These are phyloP conservation scores for Epiblema foenella DNA, from an alignment of 2,888 invertebrate species.

Conservation along the genomic window DNA sequence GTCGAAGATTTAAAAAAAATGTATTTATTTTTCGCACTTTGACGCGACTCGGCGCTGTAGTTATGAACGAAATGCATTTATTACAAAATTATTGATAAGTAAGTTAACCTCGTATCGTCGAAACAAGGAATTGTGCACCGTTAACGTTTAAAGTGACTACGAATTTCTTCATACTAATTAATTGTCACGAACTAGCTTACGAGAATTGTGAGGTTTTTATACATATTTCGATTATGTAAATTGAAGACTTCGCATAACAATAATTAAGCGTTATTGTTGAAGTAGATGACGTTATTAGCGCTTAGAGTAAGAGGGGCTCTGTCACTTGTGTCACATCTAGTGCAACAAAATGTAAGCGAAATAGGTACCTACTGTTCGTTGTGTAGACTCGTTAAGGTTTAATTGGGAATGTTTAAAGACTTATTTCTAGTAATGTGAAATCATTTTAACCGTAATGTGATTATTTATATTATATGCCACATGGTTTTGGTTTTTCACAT, in stretches of 20 bases:
- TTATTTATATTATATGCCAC: neutral
- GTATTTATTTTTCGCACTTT: conserved; percentile 37
- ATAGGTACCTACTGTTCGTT: neutral
- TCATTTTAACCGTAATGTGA: neutral
- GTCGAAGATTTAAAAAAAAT: conserved; percentile 36
- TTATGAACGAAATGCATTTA: conserved; percentile 46
- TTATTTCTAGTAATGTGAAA: neutral
- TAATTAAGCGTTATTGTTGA: conserved; percentile 71
- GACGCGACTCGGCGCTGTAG: conserved; percentile 48
- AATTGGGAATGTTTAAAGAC: neutral
- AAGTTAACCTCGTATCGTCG: conserved; percentile 61
- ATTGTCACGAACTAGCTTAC: conserved; percentile 62
- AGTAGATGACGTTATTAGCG: conserved; percentile 75
- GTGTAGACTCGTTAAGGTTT: neutral
- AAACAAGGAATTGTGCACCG: conserved; percentile 80
- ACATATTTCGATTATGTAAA: conserved; percentile 69
- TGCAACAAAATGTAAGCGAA: conserved; percentile 8
- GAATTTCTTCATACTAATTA: conserved; percentile 69
- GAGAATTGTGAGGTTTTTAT: conserved; percentile 54
- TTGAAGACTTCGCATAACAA: conserved; percentile 66
- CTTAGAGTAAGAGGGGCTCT: conserved; percentile 58
- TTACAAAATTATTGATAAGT: conserved; percentile 44
- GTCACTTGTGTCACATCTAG: conserved; percentile 19
- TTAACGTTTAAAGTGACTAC: conserved; percentile 66
- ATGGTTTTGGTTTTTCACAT: neutral